Conservation (phyloP, 35 echinoderm and acorn worm genomes). For the Holothuria glaberrima region DNA sequence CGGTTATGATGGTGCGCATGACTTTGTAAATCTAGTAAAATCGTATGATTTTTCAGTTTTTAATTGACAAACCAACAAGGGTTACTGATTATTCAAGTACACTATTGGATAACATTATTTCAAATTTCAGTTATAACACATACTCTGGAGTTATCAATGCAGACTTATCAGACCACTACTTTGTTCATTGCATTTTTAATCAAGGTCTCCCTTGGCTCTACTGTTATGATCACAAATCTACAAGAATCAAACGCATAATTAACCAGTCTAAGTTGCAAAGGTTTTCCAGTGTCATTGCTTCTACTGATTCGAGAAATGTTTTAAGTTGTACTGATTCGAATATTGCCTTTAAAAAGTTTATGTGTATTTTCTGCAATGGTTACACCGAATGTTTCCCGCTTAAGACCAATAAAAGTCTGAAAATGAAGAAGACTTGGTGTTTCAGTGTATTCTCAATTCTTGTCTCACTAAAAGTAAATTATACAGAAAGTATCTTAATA, state of each 20-base stretch:
- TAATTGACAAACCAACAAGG: background rate
- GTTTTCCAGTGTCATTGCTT: constrained; percentile 1
- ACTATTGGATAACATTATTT: background rate
- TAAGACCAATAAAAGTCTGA: too few species aligned
- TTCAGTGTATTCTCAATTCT: too few species aligned
- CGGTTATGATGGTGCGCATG: too few species aligned
- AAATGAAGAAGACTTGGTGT: too few species aligned
- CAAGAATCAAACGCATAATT: constrained; percentile 25
- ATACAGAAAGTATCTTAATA: background rate
- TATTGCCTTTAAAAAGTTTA: background rate
- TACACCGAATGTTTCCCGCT: constrained; percentile 1
- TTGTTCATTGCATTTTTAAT: background rate
- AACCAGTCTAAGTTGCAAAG: constrained; percentile 11
- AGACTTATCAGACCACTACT: background rate
- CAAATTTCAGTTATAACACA: background rate
- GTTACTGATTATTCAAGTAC: too few species aligned
- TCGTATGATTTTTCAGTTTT: constrained; percentile 7
- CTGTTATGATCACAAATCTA: background rate
- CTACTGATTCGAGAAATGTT: background rate
- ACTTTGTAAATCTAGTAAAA: too few species aligned
- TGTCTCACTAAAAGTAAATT: too few species aligned
- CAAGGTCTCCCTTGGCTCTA: background rate
- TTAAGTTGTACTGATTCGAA: constrained; percentile 4
- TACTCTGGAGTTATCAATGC: background rate
- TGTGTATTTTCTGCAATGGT: background rate